A percentile compares a stretch with the other conserved stretches of the same genome.
These are phyloP conservation scores for Argopecten irradians DNA, from an alignment of 1,140 invertebrate genomes.

Conservation along the genomic window DNA sequence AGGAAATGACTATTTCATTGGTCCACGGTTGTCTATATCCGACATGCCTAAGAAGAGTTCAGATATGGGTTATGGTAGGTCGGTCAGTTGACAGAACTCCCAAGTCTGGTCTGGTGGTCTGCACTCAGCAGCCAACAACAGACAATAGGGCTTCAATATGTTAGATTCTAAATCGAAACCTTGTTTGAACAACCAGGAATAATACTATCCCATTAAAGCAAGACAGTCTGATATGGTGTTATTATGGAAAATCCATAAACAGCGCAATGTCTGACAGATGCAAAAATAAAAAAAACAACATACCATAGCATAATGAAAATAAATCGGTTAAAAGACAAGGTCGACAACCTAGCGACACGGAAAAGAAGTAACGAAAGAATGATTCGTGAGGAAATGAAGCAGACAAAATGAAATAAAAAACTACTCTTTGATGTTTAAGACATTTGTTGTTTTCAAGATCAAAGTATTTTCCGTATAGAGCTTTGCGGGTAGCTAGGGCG, in stretches of 20 bases:
- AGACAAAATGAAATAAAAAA: no score
- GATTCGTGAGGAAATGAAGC: no score
- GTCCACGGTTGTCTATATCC: background rate
- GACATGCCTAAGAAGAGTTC: background rate
- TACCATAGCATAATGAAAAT: no score
- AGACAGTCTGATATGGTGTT: background rate
- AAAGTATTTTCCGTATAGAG: no score
- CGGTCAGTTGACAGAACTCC: background rate
- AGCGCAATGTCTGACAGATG: background rate
- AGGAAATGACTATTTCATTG: background rate
- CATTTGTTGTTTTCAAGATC: no score
- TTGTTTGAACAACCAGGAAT: background rate
- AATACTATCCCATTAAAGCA: background rate
- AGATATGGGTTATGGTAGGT: background rate
- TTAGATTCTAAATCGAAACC: background rate
- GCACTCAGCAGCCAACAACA: background rate
- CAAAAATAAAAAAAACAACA: no score
- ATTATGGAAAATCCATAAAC: background rate
- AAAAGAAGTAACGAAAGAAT: no score
- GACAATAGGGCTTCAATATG: background rate
- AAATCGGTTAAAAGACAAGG: no score
- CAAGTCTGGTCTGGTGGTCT: no score
- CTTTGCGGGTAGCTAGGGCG: no score
- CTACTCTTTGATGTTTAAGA: no score
- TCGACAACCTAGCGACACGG: no score